Base-by-base conservation (phyloP, 2,888 invertebrate species). In the Yponomeuta sedellus region DNA sequence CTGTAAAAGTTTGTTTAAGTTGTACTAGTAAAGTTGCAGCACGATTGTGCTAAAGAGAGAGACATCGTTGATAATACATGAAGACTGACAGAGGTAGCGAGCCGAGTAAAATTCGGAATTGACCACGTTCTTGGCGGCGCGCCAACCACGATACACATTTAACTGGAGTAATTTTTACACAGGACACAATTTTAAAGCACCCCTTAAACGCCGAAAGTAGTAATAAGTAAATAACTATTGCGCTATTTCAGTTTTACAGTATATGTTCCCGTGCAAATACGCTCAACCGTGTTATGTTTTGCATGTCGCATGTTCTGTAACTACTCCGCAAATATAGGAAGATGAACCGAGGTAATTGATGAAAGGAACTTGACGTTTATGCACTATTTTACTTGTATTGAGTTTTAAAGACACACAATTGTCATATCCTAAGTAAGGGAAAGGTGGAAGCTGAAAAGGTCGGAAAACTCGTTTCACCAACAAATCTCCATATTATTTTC, bases 151-250 rank as follows among this genome's bases (percentile, higher is more conserved):
- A 83, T 86, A 70, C 66, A 68, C 70, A 68, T 83, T 83, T 82
- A 81, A 84, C 81, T 77, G 77, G 74, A 72, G 79, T 78, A 80
- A 85, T 87, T 85, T 85, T 84, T 83, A 82, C 82, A 81, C 82
- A 82, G 83, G 80, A 83, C 84, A 85, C 83, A 79, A 82, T 85
- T 87, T 83, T 83, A 83, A 86, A 88, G 81, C 82, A 83, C 77
- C 81, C 78, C 77, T 81, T 85, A 83, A 84, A 85, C 76, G 79
- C 81, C 85, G 82, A 81, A 81, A 79, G 80, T 82, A 80, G 80
- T 79, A 83, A 83, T 82, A 79, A 81, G 80, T 80, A 78, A 34
- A 59, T 25, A 25, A 25, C 59, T 16, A 44, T 44, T 10, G 44
- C 16, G 16, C 25, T 25, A 59, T 59, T 59, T 59, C 16, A 52